Evolutionary conservation across 2,888 invertebrate genomes (phyloP).

Genomic region (Sarcophaga carnaria): DNA sequence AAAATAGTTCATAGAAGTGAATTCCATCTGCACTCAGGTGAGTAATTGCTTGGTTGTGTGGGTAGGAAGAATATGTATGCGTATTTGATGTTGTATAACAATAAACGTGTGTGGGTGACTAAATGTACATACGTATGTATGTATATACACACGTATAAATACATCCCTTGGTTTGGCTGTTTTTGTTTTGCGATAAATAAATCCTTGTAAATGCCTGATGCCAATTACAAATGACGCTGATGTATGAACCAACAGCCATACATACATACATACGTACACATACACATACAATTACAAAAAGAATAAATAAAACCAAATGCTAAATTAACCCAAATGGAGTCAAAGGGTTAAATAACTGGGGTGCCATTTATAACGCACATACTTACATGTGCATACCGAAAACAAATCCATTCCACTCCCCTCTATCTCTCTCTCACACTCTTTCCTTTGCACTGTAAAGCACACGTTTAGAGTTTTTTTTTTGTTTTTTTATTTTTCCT

Average conservation of each 20-base stretch:
- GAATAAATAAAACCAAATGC: conserved; percentile 61
- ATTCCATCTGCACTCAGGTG: conserved; percentile 4
- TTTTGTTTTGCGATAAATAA: conserved; percentile 46
- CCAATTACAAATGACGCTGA: conserved; percentile 67
- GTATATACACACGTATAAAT: neutral
- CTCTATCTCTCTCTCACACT: neutral
- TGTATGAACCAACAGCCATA: conserved; percentile 51
- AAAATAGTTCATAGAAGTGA: conserved; percentile 48
- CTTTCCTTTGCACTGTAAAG: neutral
- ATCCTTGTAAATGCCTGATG: conserved; percentile 67
- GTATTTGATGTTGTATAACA: neutral
- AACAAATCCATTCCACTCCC: too few relatives aligned
- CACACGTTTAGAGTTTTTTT: neutral
- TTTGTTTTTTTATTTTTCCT: conserved; percentile 9
- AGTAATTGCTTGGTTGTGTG: conserved; percentile 7
- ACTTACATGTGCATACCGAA: neutral
- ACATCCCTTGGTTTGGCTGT: neutral
- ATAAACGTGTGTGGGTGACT: conserved; percentile 2
- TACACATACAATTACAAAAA: conserved; percentile 36
- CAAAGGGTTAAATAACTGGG: conserved; percentile 68
- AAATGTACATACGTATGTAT: conserved; percentile 12
- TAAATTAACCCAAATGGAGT: conserved; percentile 68
- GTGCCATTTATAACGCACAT: conserved; percentile 50
- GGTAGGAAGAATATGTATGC: neutral
- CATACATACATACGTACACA: neutral